These are phyloP conservation scores for Turnix velox DNA, from an alignment of 2,113 vertebrate genomes.

Conservation along the genomic window DNA sequence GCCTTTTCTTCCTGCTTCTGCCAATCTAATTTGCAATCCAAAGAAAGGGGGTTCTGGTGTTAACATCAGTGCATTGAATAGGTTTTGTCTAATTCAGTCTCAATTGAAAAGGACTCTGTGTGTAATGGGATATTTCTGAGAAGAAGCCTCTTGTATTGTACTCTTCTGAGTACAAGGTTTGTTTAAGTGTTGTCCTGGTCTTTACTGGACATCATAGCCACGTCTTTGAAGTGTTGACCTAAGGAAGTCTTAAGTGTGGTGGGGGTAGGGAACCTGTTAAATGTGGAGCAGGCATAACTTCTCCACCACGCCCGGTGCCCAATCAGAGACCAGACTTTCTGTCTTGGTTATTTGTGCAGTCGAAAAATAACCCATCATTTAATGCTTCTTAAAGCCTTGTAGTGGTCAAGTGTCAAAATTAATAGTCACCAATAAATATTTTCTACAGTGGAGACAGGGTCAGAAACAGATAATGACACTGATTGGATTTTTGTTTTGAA, in stretches of 20 bases:
- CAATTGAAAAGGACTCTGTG: neutral
- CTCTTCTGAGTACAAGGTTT: neutral
- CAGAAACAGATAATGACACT: neutral
- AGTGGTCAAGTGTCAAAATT: neutral
- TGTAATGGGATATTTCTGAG: constrained; percentile 43
- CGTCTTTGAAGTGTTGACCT: neutral
- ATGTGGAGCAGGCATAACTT: neutral
- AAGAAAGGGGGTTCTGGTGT: neutral
- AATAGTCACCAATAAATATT: neutral
- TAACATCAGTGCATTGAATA: neutral
- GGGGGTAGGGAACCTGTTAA: neutral
- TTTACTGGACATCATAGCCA: neutral
- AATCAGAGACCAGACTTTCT: neutral
- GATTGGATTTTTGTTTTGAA: neutral
- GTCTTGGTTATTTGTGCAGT: neutral
- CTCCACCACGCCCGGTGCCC: neutral
- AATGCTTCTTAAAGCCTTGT: neutral
- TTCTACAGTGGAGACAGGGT: neutral
- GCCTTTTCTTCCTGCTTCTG: neutral
- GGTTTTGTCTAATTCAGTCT: neutral
- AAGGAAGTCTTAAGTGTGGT: neutral
- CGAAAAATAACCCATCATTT: neutral
- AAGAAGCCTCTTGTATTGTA: neutral
- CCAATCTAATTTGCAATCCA: neutral
- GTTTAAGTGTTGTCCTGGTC: neutral